Evolutionary conservation across 1,140 invertebrate species (phyloP), one percentile per base, ranked within the genome.

Genomic region (Agrypnia vestita): DNA sequence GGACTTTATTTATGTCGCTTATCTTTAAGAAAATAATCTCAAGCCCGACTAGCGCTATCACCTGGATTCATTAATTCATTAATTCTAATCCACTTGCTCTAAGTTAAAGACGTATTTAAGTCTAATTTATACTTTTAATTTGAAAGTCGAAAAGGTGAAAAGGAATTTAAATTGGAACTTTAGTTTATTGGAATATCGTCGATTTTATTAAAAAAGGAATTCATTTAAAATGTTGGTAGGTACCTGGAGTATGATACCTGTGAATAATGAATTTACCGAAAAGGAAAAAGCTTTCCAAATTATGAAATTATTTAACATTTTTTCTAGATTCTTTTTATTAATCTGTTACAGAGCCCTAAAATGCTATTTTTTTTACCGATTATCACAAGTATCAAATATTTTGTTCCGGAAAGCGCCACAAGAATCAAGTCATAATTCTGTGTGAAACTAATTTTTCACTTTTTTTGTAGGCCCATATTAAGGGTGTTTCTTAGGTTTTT

Each of bases 11-110:
- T 73, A 73, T 73, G 69, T 73, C 69, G 64, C 49, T 73, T 73
- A 73, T 73, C 69, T 73, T 73, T 51, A 73, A 73, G 69, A 73
- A 73, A 73, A 73, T 73, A 73, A 73, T 73, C 69, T 73, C 69
- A 19, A 35, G 19, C 47, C 69, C n/a, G 21, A 73, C 47, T 53
- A 53, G 19, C 49, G 47, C 51, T 73, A 73, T 73, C 64, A 69
- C 64, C 69, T 73, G 69, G 13, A 73, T 73, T 73, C 69, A 73
- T 73, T 73, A 73, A 53, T 73, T 73, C 69, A 73, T 73, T 73
- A 73, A 53, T 73, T 21, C 49, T 73, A 73, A 53, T 73, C 69
- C 69, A 55, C 69, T 73, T 55, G 43, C 47, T 12, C 51, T 35
- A 73, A 73, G 47, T 25, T 46, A 53, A 73, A 55, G 47, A 53